phyloP scores from a whole-genome alignment of 2,113 vertebrate genomes.

The Antidorcas marsupialis region DNA sequence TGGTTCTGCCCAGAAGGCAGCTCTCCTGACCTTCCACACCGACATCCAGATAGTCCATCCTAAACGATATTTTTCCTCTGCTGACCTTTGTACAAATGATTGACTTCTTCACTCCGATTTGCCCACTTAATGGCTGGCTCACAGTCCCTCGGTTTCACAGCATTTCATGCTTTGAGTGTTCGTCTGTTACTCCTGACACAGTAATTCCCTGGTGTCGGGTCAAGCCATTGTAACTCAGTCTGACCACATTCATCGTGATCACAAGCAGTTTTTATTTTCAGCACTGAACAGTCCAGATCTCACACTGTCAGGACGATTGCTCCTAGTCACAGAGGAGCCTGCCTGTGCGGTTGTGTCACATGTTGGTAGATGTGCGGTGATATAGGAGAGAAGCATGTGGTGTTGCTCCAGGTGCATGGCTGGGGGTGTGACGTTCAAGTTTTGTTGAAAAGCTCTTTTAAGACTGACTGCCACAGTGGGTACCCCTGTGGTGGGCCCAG shows the following conservation, averaged over 20 bases:
- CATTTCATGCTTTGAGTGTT: neutral
- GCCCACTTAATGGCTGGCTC: neutral
- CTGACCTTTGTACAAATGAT: neutral
- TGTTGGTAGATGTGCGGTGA: fast-evolving
- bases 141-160: neutral
- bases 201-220: neutral
- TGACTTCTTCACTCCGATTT: neutral
- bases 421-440: neutral
- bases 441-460: neutral
- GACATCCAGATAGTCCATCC: neutral
- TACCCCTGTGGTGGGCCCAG: neutral
- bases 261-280: neutral
- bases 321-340: neutral
- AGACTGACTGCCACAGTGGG: neutral
- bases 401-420: neutral
- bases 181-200: neutral
- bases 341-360: fast-evolving
- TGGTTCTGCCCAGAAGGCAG: neutral
- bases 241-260: neutral
- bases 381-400: neutral
- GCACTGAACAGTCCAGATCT: neutral
- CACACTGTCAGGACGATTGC: fast-evolving
- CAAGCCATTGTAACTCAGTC: neutral
- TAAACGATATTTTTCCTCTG: too few species aligned
- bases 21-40: neutral